Evolutionary conservation across 2,113 vertebrate species (phyloP), one percentile per base, ranked within the genome.

Genomic region (Corapipo altera): DNA sequence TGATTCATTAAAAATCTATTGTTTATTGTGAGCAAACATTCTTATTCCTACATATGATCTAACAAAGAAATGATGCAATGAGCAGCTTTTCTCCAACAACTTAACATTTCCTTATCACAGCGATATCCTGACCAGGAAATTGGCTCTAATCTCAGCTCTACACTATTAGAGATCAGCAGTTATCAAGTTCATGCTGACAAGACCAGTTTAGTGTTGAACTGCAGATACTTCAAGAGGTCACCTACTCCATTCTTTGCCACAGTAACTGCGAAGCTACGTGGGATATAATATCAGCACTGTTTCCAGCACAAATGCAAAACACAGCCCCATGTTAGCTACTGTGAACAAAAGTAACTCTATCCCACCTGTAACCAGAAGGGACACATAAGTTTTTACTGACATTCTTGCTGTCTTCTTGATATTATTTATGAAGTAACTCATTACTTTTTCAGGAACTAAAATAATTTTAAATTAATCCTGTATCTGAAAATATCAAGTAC

Each of bases 301-400:
- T 59, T 44, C 27, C 52, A 81, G 17, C 30, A 77, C 15, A 77
- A 70, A 76, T 23, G 15, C 15, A 35, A 83, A 70, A 49, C 1
- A 1, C 5, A 43, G 48, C 2, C 22, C 18, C 3, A 0, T 8
- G 22, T 19, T 15, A 76, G 26, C 48, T 37, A 49, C 48, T 20
- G 32, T 16, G 26, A 70, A 33, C 30, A 62, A 55, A 62, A 55
- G 35, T 10, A 74, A 52, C 17, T 46, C 10, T 54, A 46, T 54
- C 49, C 73, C 19, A 55, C 17, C 26, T 3, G 2, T 15, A 83
- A 48, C 8, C 11, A 69, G 41, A 62, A 55, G 3, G 62, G 26
- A 76, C 9, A 39, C 9, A 14, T 8, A 73, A 59, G 16, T 8
- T 70, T 46, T 90, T 39, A 65, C 27, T 43, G 35, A 61, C 9